Evolutionary conservation across 2,797 vertebrate genomes (phyloP).

Genomic region (Lophotriccus pileatus): DNA sequence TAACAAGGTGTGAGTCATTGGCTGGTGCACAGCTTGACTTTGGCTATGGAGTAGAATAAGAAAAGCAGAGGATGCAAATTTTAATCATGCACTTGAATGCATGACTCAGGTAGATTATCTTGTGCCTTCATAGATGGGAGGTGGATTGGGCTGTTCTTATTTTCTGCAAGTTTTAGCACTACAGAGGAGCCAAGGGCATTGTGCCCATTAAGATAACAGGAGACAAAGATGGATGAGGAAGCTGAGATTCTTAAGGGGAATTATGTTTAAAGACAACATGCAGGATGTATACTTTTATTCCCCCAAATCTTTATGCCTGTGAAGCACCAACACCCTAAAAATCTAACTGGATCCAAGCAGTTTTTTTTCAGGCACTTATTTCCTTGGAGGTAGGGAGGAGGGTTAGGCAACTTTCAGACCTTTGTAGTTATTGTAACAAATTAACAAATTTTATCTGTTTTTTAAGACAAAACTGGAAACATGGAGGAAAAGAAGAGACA

Average conservation of each 20-base stretch:
- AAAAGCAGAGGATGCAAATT: not conserved
- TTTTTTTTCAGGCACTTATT: not conserved
- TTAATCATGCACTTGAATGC: accelerated
- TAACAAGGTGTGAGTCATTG: not conserved
- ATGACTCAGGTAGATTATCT: not conserved
- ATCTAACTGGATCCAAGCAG: not conserved
- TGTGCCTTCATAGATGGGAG: not conserved
- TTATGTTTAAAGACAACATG: not conserved
- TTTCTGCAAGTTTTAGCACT: not conserved
- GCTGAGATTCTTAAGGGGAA: not conserved
- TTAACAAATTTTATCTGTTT: not conserved
- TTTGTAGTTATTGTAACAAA: not conserved
- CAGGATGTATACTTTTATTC: not conserved
- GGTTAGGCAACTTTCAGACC: not conserved
- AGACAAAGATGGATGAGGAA: constrained; percentile 10
- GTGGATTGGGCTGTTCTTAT: not conserved
- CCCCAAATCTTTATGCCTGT: not conserved
- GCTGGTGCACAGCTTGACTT: not conserved
- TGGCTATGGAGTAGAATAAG: not conserved
- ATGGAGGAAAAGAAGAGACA: not conserved
- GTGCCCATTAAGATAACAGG: not conserved
- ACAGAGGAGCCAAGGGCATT: not conserved
- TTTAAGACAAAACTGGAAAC: not conserved
- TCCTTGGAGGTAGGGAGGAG: not conserved
- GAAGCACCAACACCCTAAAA: not conserved